phyloP scores from a whole-genome alignment of 2,797 vertebrate genomes.

The Valencia hispanica region DNA sequence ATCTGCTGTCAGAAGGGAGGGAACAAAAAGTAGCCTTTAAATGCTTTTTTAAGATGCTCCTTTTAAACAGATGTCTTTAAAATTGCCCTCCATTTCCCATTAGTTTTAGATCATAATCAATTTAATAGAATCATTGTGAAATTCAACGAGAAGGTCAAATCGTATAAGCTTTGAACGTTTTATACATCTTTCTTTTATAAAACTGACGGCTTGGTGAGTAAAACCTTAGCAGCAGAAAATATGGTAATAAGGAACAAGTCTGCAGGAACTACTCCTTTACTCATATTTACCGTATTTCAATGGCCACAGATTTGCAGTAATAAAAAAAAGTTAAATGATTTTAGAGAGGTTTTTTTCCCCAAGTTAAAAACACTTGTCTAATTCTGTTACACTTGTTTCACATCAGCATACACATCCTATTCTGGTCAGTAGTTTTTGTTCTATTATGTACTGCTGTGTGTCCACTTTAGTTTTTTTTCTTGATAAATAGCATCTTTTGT shows the following conservation, averaged over 20 bases:
- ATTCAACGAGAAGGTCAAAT: background rate
- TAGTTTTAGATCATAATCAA: background rate
- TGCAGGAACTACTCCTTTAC: no score
- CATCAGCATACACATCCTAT: background rate
- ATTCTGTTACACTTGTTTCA: background rate
- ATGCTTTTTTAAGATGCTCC: background rate
- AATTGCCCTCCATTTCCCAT: background rate
- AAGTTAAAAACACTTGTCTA: background rate
- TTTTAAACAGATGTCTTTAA: background rate
- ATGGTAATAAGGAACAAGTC: background rate
- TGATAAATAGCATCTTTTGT: background rate
- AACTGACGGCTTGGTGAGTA: background rate
- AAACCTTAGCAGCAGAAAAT: background rate
- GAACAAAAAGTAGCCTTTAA: slow-evolving; percentile 7
- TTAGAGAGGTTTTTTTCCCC: background rate
- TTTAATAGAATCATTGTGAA: background rate
- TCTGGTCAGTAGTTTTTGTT: background rate
- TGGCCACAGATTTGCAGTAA: background rate
- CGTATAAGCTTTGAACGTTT: background rate
- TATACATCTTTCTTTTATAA: background rate
- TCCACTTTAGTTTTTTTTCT: background rate
- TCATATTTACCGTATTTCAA: no score
- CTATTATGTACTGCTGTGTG: background rate
- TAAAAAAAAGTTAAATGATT: background rate
- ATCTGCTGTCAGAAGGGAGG: background rate